Base-by-base conservation (phyloP, 2,888 invertebrate genomes). In the Drosophila limbata region DNA sequence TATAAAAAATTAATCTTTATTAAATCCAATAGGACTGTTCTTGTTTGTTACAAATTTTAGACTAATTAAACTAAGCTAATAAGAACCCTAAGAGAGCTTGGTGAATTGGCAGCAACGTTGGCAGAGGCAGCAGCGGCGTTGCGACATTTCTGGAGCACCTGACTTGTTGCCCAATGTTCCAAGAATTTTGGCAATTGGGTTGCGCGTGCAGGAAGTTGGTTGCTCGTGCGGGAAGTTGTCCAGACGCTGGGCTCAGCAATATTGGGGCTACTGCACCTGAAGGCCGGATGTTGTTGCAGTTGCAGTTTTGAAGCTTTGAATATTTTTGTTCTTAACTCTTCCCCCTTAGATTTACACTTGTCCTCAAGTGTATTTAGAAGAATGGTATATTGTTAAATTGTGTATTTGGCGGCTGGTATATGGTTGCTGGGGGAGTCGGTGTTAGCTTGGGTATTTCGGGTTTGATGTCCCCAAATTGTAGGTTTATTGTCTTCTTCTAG, bases 291-390 rank as follows among this genome's bases (percentile, higher is more conserved):
- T 37, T 37, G 37, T 15, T 37, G 37, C 37, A 37, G 8, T 37
- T 37, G 37, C n/a, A 37, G 31, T 28, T 31, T 31, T 31, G 9
- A 1, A 9, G 9, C 3, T 31, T 31, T 9, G 9, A 31, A 31
- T 31, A 31, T 31, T 31, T 31, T 31, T 1, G 31, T 31, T 31
- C 8, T 31, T 31, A 31, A 31, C 28, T 28, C 15, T 15, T 39
- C 15, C 39, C 39, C 39, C 39, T 39, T 39, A 42, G 19, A 11
- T 42, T 42, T 42, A 42, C 42, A 42, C 42, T 19, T 42, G 42
- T 42, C 19, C 19, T 42, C 19, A 42, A 42, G 42, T 19, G 42
- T 42, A 42, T 8, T 42, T 10, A 42, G 11, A 42, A 19, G 5
- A 42, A 42, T 19, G 42, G 42, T 42, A 42, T 42, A 9, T 42